Conservation (phyloP, 2,888 invertebrate species). For the Furcula furcula region DNA sequence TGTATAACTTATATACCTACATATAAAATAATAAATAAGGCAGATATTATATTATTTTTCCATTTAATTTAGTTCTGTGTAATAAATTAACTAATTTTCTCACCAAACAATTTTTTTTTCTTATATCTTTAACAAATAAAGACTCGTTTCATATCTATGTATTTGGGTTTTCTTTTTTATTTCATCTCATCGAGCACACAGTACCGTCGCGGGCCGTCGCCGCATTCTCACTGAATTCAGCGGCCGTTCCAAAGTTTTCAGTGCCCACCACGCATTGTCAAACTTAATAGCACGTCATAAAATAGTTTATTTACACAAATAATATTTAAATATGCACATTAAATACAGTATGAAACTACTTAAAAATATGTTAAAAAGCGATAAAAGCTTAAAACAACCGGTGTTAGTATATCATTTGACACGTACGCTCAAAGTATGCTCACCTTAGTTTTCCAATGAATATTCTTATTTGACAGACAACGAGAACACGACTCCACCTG, state of each 20-base stretch:
- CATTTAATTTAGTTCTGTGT: too few relatives aligned
- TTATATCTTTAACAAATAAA: too few relatives aligned
- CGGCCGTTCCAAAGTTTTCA: constrained; percentile 52
- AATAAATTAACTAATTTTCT: too few relatives aligned
- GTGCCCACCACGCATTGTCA: constrained; percentile 42
- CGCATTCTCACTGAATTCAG: constrained; percentile 61
- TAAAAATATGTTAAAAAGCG: constrained; percentile 26
- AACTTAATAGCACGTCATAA: constrained; percentile 39
- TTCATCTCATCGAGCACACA: too few relatives aligned
- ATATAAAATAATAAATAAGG: too few relatives aligned
- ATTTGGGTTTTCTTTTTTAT: too few relatives aligned
- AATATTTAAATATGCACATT: constrained; percentile 14
- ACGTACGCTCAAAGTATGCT: constrained; percentile 39
- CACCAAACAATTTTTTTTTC: too few relatives aligned
- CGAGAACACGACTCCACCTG: constrained; percentile 56
- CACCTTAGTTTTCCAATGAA: constrained; percentile 50
- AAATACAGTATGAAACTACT: constrained; percentile 19
- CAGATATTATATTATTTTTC: too few relatives aligned
- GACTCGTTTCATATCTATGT: too few relatives aligned
- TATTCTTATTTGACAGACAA: constrained; percentile 51
- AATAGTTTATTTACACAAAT: constrained; percentile 30
- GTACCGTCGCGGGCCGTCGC: constrained; percentile 64
- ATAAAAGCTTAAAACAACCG: constrained; percentile 20
- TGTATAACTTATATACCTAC: too few relatives aligned
- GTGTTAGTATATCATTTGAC: constrained; percentile 23